phyloP scores from a whole-genome alignment of 2,888 invertebrate genomes.

The Agrotis clavis region DNA sequence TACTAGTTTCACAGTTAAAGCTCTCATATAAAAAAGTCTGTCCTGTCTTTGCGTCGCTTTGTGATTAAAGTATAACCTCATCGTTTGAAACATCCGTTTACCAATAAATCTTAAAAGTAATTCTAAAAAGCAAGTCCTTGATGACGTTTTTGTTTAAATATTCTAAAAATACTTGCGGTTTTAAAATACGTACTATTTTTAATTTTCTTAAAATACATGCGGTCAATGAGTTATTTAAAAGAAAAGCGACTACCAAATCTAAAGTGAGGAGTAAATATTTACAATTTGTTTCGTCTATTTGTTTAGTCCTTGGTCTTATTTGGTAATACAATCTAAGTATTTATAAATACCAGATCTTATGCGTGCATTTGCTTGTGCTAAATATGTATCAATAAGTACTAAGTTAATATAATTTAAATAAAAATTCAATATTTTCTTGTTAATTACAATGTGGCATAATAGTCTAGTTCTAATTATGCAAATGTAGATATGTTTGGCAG shows the following conservation, averaged over 20 bases:
- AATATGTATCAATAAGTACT: too few species aligned
- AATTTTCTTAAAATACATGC: neutral
- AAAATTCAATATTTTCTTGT: too few species aligned
- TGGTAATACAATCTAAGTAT: constrained; percentile 21
- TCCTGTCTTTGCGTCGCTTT: neutral
- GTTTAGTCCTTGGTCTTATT: constrained; percentile 16
- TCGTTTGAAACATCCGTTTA: neutral
- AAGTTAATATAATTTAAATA: too few species aligned
- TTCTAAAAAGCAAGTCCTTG: too few species aligned
- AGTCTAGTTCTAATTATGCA: neutral
- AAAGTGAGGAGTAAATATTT: constrained; percentile 34
- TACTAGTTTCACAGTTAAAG: too few species aligned
- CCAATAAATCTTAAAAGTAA: constrained; percentile 4
- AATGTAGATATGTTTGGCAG: constrained; percentile 16
- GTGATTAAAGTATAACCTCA: too few species aligned
- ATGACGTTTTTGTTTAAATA: constrained; percentile 2
- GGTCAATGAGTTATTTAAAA: constrained; percentile 2
- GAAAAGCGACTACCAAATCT: neutral
- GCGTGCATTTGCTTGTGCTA: neutral
- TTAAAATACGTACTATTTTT: neutral
- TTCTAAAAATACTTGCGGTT: neutral
- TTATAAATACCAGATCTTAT: constrained; percentile 5
- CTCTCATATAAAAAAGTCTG: too few species aligned
- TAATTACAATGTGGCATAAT: neutral
- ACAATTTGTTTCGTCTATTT: constrained; percentile 8